A percentile compares a stretch with the other conserved stretches of the same genome.
Conservation (phyloP, 2,113 vertebrate species). For the Myotis lucifugus region DNA sequence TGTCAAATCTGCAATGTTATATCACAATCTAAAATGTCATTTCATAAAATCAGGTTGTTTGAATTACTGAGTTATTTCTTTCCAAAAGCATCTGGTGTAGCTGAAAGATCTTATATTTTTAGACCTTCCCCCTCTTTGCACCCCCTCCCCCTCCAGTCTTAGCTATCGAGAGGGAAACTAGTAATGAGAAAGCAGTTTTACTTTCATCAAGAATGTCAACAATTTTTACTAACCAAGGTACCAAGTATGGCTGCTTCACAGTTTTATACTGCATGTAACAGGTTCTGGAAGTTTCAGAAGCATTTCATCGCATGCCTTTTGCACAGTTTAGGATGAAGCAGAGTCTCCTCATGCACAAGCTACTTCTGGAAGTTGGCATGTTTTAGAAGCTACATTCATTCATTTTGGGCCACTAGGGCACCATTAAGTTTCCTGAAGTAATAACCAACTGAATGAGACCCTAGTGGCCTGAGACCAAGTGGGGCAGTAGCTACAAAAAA, state of each 20-base stretch:
- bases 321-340: neutral
- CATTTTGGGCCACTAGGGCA: neutral
- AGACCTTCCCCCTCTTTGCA: neutral
- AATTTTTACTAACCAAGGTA: neutral
- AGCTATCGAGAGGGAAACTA: neutral
- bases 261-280: neutral
- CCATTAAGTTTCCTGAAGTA: conserved; percentile 33
- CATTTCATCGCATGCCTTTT: neutral
- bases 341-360: neutral
- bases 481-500: neutral
- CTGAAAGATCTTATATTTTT: conserved; percentile 59
- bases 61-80: conserved; percentile 74
- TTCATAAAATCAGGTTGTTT: conserved; percentile 76
- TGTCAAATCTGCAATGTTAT: conserved; percentile 76
- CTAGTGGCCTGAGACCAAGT: conserved; percentile 15
- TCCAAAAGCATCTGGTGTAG: conserved; percentile 65
- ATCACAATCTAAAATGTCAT: conserved; percentile 75
- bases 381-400: neutral
- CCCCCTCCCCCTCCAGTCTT: neutral
- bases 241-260: neutral
- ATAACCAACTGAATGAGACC: conserved; percentile 39
- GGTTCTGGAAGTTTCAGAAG: neutral
- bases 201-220: neutral
- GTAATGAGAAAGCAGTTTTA: neutral
- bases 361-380: neutral